phyloP scores from a whole-genome alignment of 2,113 vertebrate species.

The Oryzias curvinotus region DNA sequence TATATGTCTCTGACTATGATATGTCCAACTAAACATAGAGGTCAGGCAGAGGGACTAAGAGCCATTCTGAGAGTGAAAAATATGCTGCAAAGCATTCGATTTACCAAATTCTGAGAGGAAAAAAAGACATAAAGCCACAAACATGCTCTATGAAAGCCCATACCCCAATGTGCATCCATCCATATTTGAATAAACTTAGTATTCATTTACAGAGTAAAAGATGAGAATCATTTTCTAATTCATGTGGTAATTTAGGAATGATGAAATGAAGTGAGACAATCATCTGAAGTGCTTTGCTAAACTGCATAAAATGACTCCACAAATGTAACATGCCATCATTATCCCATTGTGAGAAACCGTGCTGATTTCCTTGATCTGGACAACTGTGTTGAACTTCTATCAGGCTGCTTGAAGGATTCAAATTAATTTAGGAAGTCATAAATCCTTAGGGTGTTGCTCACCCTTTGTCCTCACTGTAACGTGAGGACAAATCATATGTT shows the following conservation, averaged over 20 bases:
- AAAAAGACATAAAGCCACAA: constrained; percentile 45
- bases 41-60: constrained; percentile 71
- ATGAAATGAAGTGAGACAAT: constrained; percentile 5
- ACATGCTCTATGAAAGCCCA: constrained; percentile 29
- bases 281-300: constrained; percentile 21
- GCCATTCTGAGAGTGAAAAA: constrained; percentile 75
- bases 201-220: constrained; percentile 64
- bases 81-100: constrained; percentile 79
- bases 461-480: constrained; percentile 34
- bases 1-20: constrained; percentile 76
- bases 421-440: constrained; percentile 70
- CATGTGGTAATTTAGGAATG: constrained; percentile 16
- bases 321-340: constrained; percentile 14
- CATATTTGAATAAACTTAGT: constrained; percentile 31
- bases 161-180: constrained; percentile 22
- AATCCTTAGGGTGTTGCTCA: constrained; percentile 76
- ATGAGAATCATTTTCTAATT: constrained; percentile 48
- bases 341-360: constrained; percentile 22
- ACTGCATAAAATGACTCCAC: not conserved
- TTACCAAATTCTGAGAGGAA: constrained; percentile 75
- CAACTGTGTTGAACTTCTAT: constrained; percentile 57
- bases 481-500: too few species aligned
- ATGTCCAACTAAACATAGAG: constrained; percentile 77
- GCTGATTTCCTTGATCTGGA: constrained; percentile 53
- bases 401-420: constrained; percentile 74